Percentiles rank a stretch among this genome's conserved stretches.
phyloP scores from a whole-genome alignment of 2,888 invertebrate genomes.

The Spatulosminthurus flaviceps region DNA sequence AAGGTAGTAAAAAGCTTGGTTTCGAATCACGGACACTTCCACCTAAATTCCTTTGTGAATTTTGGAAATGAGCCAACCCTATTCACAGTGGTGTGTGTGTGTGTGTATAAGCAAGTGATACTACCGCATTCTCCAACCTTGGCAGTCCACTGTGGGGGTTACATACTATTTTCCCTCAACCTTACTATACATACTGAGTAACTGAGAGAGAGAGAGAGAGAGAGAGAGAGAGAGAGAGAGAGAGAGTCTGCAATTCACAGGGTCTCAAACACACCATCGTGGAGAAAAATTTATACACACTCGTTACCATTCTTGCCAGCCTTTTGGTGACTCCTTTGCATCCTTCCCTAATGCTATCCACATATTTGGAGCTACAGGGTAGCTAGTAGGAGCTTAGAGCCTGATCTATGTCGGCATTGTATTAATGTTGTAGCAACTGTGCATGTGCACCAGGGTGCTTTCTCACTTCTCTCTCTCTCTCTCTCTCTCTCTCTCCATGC shows the following conservation, averaged over 20 bases:
- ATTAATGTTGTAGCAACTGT: constrained; percentile 24
- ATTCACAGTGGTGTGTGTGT: constrained; percentile 16
- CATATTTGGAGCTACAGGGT: no score
- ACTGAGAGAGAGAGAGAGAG: no score
- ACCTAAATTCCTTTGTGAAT: constrained; percentile 44
- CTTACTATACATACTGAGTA: neutral
- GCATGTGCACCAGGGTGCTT: constrained; percentile 38
- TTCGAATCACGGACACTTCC: constrained; percentile 43
- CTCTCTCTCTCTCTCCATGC: neutral
- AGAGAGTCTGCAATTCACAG: neutral
- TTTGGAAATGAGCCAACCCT: constrained; percentile 46
- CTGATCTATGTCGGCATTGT: constrained; percentile 36
- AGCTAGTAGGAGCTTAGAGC: neutral
- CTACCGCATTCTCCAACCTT: constrained; percentile 13
- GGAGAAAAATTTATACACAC: neutral
- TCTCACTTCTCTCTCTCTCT: constrained; percentile 22
- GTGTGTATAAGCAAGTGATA: neutral
- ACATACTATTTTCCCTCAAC: neutral
- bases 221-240: no score
- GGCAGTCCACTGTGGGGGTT: neutral
- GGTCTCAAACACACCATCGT: no score
- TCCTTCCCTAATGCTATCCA: neutral
- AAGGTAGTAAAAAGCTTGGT: constrained; percentile 37
- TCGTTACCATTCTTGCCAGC: neutral
- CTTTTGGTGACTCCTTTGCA: constrained; percentile 1